phyloP scores from a whole-genome alignment of 2,113 vertebrate species.

The Mustelus asterias region DNA sequence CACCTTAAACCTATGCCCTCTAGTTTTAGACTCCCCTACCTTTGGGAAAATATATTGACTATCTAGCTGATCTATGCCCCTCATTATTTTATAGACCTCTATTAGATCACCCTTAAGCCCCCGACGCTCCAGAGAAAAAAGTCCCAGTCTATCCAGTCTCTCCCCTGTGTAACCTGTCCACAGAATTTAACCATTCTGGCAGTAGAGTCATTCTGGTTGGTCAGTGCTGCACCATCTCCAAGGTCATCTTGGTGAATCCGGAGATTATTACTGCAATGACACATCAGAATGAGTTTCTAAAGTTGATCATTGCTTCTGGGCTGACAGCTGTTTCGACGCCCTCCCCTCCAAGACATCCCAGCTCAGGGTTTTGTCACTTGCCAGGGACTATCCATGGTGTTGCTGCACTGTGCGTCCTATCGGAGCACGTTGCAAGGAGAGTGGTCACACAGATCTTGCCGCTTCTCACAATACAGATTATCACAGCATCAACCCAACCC shows the following conservation, averaged over 20 bases:
- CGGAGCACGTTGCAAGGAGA: neutral
- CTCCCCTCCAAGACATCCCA: neutral
- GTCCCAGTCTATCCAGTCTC: neutral
- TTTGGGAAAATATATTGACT: too few species aligned
- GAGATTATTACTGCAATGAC: neutral
- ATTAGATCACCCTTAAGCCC: too few species aligned
- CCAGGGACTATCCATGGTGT: neutral
- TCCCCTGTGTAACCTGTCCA: neutral
- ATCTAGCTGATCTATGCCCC: too few species aligned
- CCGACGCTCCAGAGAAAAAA: too few species aligned
- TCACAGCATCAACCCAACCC: neutral
- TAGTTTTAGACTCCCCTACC: too few species aligned
- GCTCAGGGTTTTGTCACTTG: neutral
- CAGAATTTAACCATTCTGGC: neutral
- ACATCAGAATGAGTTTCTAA: neutral
- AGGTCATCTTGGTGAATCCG: neutral
- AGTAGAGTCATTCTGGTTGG: neutral
- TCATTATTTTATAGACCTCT: too few species aligned
- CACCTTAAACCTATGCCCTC: too few species aligned
- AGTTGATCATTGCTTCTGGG: neutral
- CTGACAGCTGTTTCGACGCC: neutral
- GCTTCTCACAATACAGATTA: neutral
- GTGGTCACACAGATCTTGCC: neutral
- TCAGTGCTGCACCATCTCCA: neutral
- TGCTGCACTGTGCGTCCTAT: neutral